Base-by-base conservation (phyloP, 2,797 vertebrate species). In the Enteromius thamalakanensis region DNA sequence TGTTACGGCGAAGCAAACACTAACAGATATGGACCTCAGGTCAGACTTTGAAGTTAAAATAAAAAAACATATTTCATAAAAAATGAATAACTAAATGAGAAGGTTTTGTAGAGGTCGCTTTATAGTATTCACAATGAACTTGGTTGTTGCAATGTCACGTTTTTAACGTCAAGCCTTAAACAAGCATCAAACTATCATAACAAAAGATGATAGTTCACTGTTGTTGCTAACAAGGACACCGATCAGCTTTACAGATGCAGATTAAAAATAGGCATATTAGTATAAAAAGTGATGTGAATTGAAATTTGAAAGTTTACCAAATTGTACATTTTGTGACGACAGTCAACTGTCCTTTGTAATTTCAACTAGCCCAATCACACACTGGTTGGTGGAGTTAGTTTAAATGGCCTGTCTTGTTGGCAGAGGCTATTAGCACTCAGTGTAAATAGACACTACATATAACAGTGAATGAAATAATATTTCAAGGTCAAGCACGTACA, bases 31-130 rank as follows among this genome's bases (percentile, higher is more conserved):
- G 3, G 26, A 80, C 17, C 51, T 45, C 6, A 70, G 15, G 17
- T 14, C 17, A 10, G 23, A 80, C 79, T 80, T 71, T 80, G 79
- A 60, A 32, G 51, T n/a, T 21, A 21, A 42, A 80, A 53, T 2
- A 5, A 42, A 45, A 45, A 45, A 4, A 2, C 15, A 42, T 2
- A 19, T 40, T 80, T 19, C 9, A 55, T 80, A 45, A 51, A 53
- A 75, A 53, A 53, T 26, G 5, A 69, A 53, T 40, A 21, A 23
- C 26, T 65, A n/a, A 32, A 78, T 1, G 26, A 49, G 4, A 74
- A 74, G 19, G 11, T 55, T 75, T 12, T 55, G 19, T 40, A 58
- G 32, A 58, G 1, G 1, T 37, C 1, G 1, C 11, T n/a, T 37
- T 55, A 55, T 17, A 26, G 37, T 19, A 26, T 76, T 60, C 55